Conservation (phyloP, 2,888 invertebrate species). For the Cecidostiba fungosa region DNA sequence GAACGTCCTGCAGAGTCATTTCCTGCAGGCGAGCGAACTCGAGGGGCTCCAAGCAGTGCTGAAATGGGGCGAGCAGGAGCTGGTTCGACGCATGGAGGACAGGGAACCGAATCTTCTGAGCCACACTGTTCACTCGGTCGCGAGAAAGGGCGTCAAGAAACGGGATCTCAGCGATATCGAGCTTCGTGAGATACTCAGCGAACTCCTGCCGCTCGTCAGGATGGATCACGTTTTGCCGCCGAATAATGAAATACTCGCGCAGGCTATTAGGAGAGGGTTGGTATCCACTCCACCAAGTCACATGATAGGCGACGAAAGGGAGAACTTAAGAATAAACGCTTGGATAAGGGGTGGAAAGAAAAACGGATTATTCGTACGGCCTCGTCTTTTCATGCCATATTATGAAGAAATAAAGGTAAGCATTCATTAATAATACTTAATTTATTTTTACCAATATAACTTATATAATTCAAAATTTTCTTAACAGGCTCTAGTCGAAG, state of each 20-base stretch:
- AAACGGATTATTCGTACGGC: conserved; percentile 89
- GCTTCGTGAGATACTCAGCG: conserved; percentile 91
- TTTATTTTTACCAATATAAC: conserved; percentile 48
- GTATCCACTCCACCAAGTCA: conserved; percentile 92
- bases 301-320: conserved; percentile 89
- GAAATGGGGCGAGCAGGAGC: conserved; percentile 94
- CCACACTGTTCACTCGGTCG: conserved; percentile 95
- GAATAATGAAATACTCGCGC: conserved; percentile 89
- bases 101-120: conserved; percentile 94
- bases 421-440: conserved; percentile 26
- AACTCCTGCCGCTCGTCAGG: conserved; percentile 91
- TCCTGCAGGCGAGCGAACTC: conserved; percentile 92
- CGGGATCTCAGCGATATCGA: conserved; percentile 92
- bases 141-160: conserved; percentile 91
- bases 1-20: conserved; percentile 89
- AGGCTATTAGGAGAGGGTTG: conserved; percentile 87
- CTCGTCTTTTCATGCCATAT: conserved; percentile 96
- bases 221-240: conserved; percentile 95
- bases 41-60: conserved; percentile 93
- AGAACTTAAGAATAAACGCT: conserved; percentile 86
- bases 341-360: conserved; percentile 89
- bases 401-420: conserved; percentile 94
- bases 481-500: conserved; percentile 88
- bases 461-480: conserved; percentile 35
- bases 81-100: conserved; percentile 91